Percentiles rank a stretch among this genome's conserved stretches.
Evolutionary conservation across 2,888 invertebrate species (phyloP).

Genomic region (Cerastis leucographa): DNA sequence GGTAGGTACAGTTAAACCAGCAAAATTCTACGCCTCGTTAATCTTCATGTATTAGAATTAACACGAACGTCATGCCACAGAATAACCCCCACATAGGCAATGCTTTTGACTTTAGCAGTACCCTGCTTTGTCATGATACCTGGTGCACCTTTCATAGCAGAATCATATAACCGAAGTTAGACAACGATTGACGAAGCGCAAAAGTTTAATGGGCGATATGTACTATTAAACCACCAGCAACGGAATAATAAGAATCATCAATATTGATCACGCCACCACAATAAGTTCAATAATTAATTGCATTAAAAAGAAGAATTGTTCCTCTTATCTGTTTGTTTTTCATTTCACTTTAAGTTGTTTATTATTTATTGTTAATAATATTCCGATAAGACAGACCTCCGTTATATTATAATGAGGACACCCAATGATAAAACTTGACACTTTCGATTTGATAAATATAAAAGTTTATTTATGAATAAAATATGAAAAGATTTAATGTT

Average conservation of each 20-base stretch:
- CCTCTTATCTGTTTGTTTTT: slow-evolving; percentile 55
- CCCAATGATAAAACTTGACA: slow-evolving; percentile 19
- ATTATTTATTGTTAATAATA: slow-evolving; percentile 46
- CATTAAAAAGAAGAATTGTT: slow-evolving; percentile 34
- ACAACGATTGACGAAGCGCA: not conserved
- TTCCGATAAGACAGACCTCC: slow-evolving; percentile 42
- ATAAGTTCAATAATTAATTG: slow-evolving; percentile 21
- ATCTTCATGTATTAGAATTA: not conserved
- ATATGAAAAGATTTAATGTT: not conserved
- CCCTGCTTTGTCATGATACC: no score
- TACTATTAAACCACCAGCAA: slow-evolving; percentile 4
- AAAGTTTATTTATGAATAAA: slow-evolving; percentile 5
- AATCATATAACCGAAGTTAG: not conserved
- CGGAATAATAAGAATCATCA: slow-evolving; percentile 1
- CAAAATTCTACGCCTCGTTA: not conserved
- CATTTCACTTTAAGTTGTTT: slow-evolving; percentile 38
- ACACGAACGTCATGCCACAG: not conserved
- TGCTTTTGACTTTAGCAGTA: not conserved
- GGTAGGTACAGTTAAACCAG: not conserved
- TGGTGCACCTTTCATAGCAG: not conserved
- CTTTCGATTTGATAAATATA: slow-evolving; percentile 1
- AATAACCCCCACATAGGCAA: not conserved
- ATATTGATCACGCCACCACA: slow-evolving; percentile 13
- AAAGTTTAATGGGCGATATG: not conserved
- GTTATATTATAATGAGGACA: slow-evolving; percentile 34